Evolutionary conservation across 2,888 invertebrate species (phyloP).

Genomic region (Lobophora halterata): DNA sequence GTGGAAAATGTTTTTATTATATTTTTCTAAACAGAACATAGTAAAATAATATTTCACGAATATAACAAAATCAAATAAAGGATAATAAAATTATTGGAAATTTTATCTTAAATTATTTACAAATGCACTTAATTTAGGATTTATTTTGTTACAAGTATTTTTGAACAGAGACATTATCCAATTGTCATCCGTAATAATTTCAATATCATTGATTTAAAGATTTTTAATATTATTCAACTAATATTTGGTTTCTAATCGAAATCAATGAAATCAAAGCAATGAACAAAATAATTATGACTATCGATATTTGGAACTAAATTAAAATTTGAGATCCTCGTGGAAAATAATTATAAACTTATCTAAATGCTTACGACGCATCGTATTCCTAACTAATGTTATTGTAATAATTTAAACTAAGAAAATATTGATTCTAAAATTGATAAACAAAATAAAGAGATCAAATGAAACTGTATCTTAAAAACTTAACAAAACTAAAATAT

Average conservation of each 20-base stretch:
- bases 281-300: conserved; percentile 63
- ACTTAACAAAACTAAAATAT: conserved; percentile 65
- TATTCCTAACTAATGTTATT: conserved; percentile 40
- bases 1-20: conserved; percentile 42
- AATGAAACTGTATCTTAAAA: conserved; percentile 68
- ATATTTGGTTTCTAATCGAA: conserved; percentile 74
- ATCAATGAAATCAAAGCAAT: conserved; percentile 47
- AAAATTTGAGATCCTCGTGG: conserved; percentile 70
- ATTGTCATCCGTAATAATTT: conserved; percentile 18
- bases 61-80: conserved; percentile 55
- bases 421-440: conserved; percentile 60
- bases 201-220: conserved; percentile 18
- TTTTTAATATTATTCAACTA: conserved; percentile 63
- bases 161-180: conserved; percentile 28
- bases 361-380: conserved; percentile 13
- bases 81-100: conserved; percentile 32
- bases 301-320: conserved; percentile 73
- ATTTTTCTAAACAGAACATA: conserved; percentile 57
- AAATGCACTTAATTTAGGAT: conserved; percentile 37
- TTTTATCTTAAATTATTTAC: conserved; percentile 46
- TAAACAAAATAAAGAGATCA: conserved; percentile 76
- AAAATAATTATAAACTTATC: conserved; percentile 41
- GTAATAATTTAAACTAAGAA: conserved; percentile 67
- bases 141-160: conserved; percentile 41
- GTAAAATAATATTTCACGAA: conserved; percentile 42